Evolutionary conservation across 1,140 invertebrate species (phyloP).

Genomic region (Drosophila leontia): DNA sequence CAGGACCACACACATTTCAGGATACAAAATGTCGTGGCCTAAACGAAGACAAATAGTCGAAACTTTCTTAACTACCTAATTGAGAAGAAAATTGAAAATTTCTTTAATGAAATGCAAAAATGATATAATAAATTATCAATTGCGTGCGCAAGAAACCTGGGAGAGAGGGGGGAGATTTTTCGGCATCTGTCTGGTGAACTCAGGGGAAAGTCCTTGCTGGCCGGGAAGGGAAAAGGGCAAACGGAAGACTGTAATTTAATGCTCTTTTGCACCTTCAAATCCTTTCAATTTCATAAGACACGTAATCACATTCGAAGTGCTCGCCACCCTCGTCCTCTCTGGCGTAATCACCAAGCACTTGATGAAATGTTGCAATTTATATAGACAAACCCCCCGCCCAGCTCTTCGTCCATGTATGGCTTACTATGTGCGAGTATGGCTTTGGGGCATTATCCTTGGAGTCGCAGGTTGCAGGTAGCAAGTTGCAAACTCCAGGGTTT

Average conservation of each 20-base stretch:
- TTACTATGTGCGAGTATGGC: slow-evolving; percentile 38
- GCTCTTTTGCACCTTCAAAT: slow-evolving; percentile 74
- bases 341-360: slow-evolving; percentile 71
- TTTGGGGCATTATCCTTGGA: slow-evolving; percentile 52
- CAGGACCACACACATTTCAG: slow-evolving; percentile 18
- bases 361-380: slow-evolving; percentile 81
- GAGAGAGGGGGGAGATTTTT: neutral
- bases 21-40: slow-evolving; percentile 25
- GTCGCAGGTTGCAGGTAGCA: slow-evolving; percentile 42
- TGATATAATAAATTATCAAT: slow-evolving; percentile 54
- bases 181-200: slow-evolving; percentile 22
- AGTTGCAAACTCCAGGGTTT: slow-evolving; percentile 32
- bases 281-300: slow-evolving; percentile 72
- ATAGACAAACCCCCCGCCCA: slow-evolving; percentile 57
- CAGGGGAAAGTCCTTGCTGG: slow-evolving; percentile 37
- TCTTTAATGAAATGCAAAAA: slow-evolving; percentile 73
- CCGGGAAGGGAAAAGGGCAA: neutral
- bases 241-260: slow-evolving; percentile 72
- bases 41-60: slow-evolving; percentile 74
- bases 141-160: slow-evolving; percentile 1
- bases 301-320: slow-evolving; percentile 65
- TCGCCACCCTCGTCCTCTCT: slow-evolving; percentile 25
- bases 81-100: slow-evolving; percentile 80
- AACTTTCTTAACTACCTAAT: slow-evolving; percentile 71
- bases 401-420: slow-evolving; percentile 7